A percentile compares a stretch with the other conserved stretches of the same genome.
These are phyloP conservation scores for Chlorodrepanis virens DNA, from an alignment of 2,113 vertebrate genomes.

Conservation along the genomic window DNA sequence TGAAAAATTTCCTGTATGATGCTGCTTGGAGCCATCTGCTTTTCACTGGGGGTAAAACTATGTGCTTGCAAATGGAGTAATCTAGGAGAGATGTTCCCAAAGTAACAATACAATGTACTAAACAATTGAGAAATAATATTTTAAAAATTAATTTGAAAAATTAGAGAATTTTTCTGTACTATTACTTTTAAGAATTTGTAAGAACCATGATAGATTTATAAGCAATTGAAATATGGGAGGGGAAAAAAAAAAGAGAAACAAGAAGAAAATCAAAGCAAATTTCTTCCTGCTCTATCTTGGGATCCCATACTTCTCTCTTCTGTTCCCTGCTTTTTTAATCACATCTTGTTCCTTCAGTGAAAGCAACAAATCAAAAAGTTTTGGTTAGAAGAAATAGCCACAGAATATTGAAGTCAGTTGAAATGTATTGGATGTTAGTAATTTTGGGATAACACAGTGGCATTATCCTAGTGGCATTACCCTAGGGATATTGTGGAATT, in stretches of 20 bases:
- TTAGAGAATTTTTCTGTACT: background rate
- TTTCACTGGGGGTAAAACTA: background rate
- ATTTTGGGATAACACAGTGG: background rate
- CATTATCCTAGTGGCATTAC: background rate
- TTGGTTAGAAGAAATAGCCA: background rate
- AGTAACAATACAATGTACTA: background rate
- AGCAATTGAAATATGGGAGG: background rate
- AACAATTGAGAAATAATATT: background rate
- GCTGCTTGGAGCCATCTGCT: background rate
- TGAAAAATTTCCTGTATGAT: background rate
- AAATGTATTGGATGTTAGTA: background rate
- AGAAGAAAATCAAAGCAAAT: background rate
- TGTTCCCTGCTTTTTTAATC: background rate
- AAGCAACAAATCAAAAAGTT: background rate
- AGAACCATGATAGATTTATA: background rate
- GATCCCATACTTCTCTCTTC: background rate
- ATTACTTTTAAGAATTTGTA: background rate
- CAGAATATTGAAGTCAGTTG: background rate
- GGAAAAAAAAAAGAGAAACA: accelerated
- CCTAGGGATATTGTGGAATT: background rate
- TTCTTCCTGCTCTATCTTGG: background rate
- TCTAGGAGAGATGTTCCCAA: background rate
- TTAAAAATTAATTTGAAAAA: background rate
- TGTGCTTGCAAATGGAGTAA: background rate
- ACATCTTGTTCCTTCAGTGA: background rate